These are phyloP conservation scores for Chiloscyllium plagiosum DNA, from an alignment of 2,113 vertebrate species.

Conservation along the genomic window DNA sequence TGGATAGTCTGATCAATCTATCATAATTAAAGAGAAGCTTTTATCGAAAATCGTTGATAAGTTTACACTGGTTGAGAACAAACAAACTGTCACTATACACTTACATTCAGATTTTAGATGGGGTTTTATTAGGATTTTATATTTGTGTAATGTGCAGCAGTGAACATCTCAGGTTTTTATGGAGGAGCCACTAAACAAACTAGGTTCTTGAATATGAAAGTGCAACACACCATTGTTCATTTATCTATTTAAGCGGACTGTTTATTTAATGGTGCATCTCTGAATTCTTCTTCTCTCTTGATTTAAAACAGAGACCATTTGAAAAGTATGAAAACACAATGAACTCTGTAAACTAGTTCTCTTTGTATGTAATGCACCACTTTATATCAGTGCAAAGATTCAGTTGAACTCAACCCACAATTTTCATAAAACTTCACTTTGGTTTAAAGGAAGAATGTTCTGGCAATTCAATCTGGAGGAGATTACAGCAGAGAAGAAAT, in stretches of 20 bases:
- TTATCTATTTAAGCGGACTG: neutral
- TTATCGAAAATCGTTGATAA: neutral
- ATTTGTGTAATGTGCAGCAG: neutral
- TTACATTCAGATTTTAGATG: neutral
- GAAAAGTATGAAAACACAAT: neutral
- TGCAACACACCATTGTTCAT: neutral
- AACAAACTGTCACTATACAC: neutral
- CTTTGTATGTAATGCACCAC: neutral
- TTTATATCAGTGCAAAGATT: neutral
- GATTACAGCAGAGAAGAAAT: neutral
- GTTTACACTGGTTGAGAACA: neutral
- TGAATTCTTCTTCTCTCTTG: neutral
- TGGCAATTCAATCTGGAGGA: no score
- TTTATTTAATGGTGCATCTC: neutral
- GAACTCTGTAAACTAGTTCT: neutral
- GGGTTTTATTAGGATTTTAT: neutral
- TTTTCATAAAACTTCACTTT: neutral
- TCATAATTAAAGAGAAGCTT: neutral
- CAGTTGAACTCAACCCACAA: neutral
- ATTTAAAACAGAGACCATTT: neutral
- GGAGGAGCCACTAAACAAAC: neutral
- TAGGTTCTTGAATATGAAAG: neutral
- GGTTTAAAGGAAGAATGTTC: no score
- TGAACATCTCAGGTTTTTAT: neutral
- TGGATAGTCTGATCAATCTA: neutral